phyloP scores from a whole-genome alignment of 2,797 vertebrate species.

The Syncerus caffer region DNA sequence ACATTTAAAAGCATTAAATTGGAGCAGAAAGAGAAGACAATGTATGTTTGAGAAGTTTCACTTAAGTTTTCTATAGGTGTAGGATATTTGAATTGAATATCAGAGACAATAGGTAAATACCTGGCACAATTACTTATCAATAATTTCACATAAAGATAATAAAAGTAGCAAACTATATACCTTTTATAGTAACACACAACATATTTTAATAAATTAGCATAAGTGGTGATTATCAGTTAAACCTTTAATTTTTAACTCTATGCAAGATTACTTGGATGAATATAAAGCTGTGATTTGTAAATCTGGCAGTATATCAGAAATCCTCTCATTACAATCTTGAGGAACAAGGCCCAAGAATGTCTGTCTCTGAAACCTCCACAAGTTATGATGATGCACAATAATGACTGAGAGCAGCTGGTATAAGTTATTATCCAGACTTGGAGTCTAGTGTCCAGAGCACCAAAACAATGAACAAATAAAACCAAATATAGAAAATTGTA shows the following conservation, averaged over 20 bases:
- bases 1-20: background rate
- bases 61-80: background rate
- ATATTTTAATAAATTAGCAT: background rate
- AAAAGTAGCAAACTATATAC: background rate
- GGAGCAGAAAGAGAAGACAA: background rate
- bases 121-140: background rate
- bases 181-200: background rate
- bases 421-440: background rate
- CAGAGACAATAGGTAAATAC: background rate
- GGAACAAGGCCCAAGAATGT: background rate
- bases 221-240: background rate
- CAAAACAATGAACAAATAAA: background rate
- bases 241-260: background rate
- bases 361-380: background rate
- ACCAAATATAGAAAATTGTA: background rate
- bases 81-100: background rate
- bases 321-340: background rate
- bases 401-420: background rate
- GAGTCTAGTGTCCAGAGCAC: background rate
- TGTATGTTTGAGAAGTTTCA: background rate
- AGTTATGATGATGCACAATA: background rate
- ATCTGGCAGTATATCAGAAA: background rate
- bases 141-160: background rate
- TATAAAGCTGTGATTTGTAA: background rate
- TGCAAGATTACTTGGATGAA: background rate